phyloP scores from a whole-genome alignment of 2,888 invertebrate genomes.

The Pegoplata infirma region DNA sequence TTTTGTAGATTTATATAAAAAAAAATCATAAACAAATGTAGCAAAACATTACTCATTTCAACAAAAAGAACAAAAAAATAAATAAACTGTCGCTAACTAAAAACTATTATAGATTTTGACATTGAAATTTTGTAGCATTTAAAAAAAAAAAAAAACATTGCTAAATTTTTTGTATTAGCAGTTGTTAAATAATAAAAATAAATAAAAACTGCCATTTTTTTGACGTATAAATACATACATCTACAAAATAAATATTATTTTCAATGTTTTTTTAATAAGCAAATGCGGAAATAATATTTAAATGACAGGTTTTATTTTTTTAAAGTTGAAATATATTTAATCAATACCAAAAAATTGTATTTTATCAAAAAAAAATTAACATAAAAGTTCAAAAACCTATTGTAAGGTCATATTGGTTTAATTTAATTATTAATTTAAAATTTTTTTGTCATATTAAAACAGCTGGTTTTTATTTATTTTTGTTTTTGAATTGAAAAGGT shows the following conservation, averaged over 20 bases:
- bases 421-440: background rate
- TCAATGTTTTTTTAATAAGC: slow-evolving; percentile 17
- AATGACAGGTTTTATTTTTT: slow-evolving; percentile 31
- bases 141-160: no score
- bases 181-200: slow-evolving; percentile 7
- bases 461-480: slow-evolving; percentile 12
- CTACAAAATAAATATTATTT: background rate
- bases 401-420: slow-evolving; percentile 35
- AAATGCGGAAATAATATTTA: slow-evolving; percentile 48
- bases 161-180: background rate
- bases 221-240: background rate
- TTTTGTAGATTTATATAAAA: no score
- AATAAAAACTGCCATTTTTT: background rate
- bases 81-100: background rate
- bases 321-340: background rate
- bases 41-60: background rate
- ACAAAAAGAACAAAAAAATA: background rate
- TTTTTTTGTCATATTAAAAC: slow-evolving; percentile 8
- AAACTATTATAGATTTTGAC: slow-evolving; percentile 22
- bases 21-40: no score
- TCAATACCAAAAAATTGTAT: slow-evolving; percentile 1
- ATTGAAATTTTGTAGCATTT: slow-evolving; percentile 25
- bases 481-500: slow-evolving; percentile 40
- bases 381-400: slow-evolving; percentile 58
- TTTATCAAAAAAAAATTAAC: slow-evolving; percentile 34